Base-by-base conservation (phyloP, 2,113 vertebrate species). In the Prolemur simus region DNA sequence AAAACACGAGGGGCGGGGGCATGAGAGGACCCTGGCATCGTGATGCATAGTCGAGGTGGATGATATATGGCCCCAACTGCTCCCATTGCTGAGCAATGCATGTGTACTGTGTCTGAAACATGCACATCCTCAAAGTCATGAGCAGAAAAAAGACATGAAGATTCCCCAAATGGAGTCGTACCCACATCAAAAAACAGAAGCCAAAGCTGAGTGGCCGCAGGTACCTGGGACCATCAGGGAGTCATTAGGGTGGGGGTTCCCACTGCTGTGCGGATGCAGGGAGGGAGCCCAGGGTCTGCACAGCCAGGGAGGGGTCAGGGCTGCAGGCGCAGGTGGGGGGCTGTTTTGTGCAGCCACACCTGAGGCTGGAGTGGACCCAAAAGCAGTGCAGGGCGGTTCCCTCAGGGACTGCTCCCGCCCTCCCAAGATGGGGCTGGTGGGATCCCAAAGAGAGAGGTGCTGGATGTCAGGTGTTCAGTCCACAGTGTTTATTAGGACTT, bases 31-130 rank as follows among this genome's bases (percentile, higher is more conserved):
- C 49, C 10, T 4, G 42, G 34, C 4, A 4, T 42, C 1, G 8
- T 17, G 32, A 11, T 52, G 20, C 37, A 47, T 2, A 15, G 42
- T 32, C 3, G 4, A 18, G 8, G 20, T 17, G 6, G 4, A 71
- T 1, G 8, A 8, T 9, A 2, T 8, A 42, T 6, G 23, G 2
- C 23, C 7, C n/a, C n/a, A 6, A 7, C 29, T 77, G 2, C 17
- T 78, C 47, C 17, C 14, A n/a, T n/a, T 34, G n/a, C 11, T 4
- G 10, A 37, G 77, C 14, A 34, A 52, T 54, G 32, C 34, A 12
- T 2, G 5, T 80, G 37, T 2, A 23, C 12, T 4, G 21, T 54
- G 7, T 80, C 34, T 54, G 49, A 80, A 80, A 34, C 14, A 54
- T 14, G 34, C 9, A 54, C 32, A 64, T 64, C 25, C 25, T 11